phyloP scores from a whole-genome alignment of 1,140 invertebrate genomes.

The Nymphalis io region DNA sequence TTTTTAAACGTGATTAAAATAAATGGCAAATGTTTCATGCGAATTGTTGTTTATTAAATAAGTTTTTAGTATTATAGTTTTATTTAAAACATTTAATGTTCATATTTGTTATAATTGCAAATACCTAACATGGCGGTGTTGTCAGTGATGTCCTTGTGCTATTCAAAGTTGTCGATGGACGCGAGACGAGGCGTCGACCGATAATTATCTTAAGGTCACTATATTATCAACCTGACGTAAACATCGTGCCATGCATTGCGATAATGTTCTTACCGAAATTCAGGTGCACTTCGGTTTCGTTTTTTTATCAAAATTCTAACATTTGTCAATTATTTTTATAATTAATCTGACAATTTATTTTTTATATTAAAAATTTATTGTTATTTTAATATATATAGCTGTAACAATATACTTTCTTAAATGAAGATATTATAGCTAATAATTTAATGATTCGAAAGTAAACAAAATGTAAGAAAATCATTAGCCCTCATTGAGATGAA shows the following conservation, averaged over 20 bases:
- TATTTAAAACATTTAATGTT: no score
- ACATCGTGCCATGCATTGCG: conserved; percentile 54
- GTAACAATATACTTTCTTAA: no score
- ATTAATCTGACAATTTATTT: neutral
- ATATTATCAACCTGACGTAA: conserved; percentile 70
- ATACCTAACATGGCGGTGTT: neutral
- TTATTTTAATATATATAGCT: no score
- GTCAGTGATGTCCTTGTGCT: conserved; percentile 64
- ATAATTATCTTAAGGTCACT: conserved; percentile 78
- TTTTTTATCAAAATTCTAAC: neutral
- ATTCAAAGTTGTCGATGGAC: conserved; percentile 60
- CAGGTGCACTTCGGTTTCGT: conserved; percentile 44
- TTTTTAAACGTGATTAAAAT: neutral
- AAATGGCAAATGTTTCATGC: no score
- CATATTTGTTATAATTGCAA: neutral
- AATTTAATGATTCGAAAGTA: no score
- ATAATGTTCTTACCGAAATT: conserved; percentile 45
- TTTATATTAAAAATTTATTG: no score
- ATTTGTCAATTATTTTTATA: neutral
- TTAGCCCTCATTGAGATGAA: conserved; percentile 26
- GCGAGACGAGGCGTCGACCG: conserved; percentile 70
- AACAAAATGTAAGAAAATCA: neutral
- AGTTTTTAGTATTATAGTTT: no score
- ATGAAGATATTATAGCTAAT: no score
- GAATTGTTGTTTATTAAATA: no score